These are phyloP conservation scores for Ceyx melanurus DNA, from an alignment of 2,113 vertebrate species.

Conservation along the genomic window DNA sequence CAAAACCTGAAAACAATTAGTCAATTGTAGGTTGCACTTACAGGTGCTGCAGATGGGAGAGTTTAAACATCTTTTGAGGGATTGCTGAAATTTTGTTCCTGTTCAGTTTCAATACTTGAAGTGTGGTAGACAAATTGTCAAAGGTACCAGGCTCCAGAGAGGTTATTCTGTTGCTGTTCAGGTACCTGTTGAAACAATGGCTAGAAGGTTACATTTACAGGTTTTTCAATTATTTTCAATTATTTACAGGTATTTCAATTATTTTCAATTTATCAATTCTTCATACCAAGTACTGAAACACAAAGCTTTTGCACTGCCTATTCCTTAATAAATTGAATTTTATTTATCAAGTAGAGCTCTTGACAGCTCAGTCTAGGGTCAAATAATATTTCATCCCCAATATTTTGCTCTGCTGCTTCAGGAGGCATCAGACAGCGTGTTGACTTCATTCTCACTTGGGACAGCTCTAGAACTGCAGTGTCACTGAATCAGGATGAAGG, in stretches of 20 bases:
- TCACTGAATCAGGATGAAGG: not conserved
- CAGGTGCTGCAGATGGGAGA: slow-evolving; percentile 92
- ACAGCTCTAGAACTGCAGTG: not conserved
- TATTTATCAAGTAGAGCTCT: not conserved
- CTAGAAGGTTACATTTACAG: slow-evolving; percentile 31
- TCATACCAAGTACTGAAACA: not conserved
- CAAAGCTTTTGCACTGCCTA: not conserved
- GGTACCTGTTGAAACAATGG: slow-evolving; percentile 77
- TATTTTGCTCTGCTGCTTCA: not conserved
- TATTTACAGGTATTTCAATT: not conserved
- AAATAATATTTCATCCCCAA: not conserved
- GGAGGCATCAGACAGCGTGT: not conserved
- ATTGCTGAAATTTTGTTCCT: slow-evolving; percentile 88
- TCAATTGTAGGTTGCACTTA: slow-evolving; percentile 77
- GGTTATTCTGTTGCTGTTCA: slow-evolving; percentile 90
- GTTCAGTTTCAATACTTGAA: slow-evolving; percentile 90
- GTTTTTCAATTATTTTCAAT: not conserved
- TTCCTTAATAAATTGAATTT: not conserved
- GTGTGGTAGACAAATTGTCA: slow-evolving; percentile 85
- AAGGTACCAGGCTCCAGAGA: slow-evolving; percentile 89
- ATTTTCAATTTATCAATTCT: not conserved
- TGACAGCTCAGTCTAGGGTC: not conserved
- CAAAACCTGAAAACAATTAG: slow-evolving; percentile 66
- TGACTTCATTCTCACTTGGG: not conserved
- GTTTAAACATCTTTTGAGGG: slow-evolving; percentile 92